phyloP scores from a whole-genome alignment of 1,140 invertebrate species.

The Caenorhabditis brenneri region DNA sequence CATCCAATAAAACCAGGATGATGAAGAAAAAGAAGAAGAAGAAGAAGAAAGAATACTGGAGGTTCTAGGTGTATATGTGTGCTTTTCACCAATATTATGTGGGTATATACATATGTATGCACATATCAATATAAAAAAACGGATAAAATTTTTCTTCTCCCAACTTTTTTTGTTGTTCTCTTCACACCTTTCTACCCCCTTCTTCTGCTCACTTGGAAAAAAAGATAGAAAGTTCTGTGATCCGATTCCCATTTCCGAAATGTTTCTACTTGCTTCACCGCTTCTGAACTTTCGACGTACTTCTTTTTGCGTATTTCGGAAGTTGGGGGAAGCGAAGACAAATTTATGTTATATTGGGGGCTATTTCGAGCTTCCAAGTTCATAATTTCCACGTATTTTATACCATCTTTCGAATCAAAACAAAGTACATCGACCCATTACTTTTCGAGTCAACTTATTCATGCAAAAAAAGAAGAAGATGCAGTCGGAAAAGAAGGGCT shows the following conservation, averaged over 20 bases:
- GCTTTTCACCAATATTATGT: conserved; percentile 25
- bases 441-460: background rate
- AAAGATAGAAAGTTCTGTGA: conserved; percentile 11
- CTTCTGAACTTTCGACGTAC: conserved; percentile 37
- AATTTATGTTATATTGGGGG: background rate
- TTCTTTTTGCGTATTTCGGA: conserved; percentile 12
- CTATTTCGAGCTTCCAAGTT: background rate
- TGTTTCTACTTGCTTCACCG: conserved; percentile 26
- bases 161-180: background rate
- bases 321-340: background rate
- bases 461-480: background rate
- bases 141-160: background rate
- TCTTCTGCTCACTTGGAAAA: background rate
- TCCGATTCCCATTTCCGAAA: conserved; percentile 15
- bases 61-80: conserved; percentile 7
- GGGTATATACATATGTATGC: conserved; percentile 38
- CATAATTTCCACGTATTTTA: background rate
- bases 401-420: background rate
- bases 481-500: background rate
- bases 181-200: background rate
- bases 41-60: conserved; percentile 5
- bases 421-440: background rate
- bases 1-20: conserved; percentile 11
- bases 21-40: background rate
- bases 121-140: conserved; percentile 39